Evolutionary conservation across 1,140 invertebrate genomes (phyloP).

Genomic region (Teleogryllus occipitalis): DNA sequence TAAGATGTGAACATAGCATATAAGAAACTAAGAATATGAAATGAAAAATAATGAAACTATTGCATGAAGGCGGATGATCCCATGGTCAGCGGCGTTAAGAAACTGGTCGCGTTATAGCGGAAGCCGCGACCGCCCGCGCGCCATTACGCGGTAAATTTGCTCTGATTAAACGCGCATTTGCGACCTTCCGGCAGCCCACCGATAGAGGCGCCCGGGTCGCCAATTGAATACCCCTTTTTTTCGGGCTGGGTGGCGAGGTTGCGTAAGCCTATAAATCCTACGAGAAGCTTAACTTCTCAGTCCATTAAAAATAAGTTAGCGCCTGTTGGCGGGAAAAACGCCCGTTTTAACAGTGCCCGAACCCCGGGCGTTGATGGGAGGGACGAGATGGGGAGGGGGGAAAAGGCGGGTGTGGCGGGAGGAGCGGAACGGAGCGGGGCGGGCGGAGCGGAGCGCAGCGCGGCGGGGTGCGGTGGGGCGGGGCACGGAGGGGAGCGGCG

Average conservation of each 20-base stretch:
- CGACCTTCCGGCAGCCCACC: background rate
- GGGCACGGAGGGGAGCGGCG: no score
- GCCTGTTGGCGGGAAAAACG: background rate
- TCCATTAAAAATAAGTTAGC: slow-evolving; percentile 2
- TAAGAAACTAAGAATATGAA: no score
- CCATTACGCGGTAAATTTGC: background rate
- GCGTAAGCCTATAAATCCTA: background rate
- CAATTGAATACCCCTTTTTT: background rate
- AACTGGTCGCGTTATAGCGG: no score
- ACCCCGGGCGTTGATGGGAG: background rate
- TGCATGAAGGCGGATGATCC: no score
- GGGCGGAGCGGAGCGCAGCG: no score
- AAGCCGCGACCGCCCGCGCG: background rate
- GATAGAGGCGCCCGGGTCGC: background rate
- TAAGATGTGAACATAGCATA: no score
- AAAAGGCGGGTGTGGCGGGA: no score
- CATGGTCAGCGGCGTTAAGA: no score
- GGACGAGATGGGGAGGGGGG: background rate
- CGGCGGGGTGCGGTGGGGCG: no score
- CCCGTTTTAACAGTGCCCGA: background rate
- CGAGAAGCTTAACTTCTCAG: background rate
- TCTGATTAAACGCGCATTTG: background rate
- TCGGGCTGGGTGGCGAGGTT: background rate
- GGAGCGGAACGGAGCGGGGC: no score
- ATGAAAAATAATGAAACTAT: no score